phyloP scores from a whole-genome alignment of 30 jellyfish, hydroid and myxozoan species.

The Chrysaora quinquecirrha region DNA sequence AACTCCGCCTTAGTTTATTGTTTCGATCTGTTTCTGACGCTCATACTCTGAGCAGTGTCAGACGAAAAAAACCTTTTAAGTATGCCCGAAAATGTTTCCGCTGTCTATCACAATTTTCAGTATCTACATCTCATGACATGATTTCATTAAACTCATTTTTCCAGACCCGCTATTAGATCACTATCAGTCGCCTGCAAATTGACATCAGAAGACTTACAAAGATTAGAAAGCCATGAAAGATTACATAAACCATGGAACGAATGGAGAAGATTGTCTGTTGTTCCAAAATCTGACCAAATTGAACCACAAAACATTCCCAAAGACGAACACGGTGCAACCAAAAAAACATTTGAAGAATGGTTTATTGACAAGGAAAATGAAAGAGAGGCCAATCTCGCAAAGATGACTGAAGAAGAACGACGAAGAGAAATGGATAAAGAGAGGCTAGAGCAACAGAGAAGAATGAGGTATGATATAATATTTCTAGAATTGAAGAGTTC shows the following conservation, averaged over 20 bases:
- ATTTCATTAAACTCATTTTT: neutral
- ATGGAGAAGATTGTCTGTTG: constrained; percentile 54
- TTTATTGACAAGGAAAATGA: constrained; percentile 30
- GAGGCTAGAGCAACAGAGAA: constrained; percentile 30
- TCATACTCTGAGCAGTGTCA: too few species aligned
- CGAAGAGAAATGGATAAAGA: constrained; percentile 35
- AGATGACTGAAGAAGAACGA: constrained; percentile 36
- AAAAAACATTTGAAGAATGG: constrained; percentile 52
- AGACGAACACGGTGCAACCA: constrained; percentile 6
- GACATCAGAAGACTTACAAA: constrained; percentile 22
- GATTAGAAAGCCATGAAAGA: constrained; percentile 1
- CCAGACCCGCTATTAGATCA: constrained; percentile 39
- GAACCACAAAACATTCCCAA: constrained; percentile 3
- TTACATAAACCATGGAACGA: constrained; percentile 58
- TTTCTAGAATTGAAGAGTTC: too few species aligned
- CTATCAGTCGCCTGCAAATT: constrained; percentile 46
- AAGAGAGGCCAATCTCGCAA: neutral
- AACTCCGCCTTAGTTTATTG: too few species aligned
- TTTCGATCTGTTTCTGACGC: too few species aligned
- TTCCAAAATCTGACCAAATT: constrained; percentile 14
- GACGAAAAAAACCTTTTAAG: too few species aligned
- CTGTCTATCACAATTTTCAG: too few species aligned
- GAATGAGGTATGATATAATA: too few species aligned
- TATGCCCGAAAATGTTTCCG: too few species aligned
- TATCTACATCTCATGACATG: too few species aligned